Base-by-base conservation (phyloP, 2,797 vertebrate genomes). In the Anniella stebbinsi region DNA sequence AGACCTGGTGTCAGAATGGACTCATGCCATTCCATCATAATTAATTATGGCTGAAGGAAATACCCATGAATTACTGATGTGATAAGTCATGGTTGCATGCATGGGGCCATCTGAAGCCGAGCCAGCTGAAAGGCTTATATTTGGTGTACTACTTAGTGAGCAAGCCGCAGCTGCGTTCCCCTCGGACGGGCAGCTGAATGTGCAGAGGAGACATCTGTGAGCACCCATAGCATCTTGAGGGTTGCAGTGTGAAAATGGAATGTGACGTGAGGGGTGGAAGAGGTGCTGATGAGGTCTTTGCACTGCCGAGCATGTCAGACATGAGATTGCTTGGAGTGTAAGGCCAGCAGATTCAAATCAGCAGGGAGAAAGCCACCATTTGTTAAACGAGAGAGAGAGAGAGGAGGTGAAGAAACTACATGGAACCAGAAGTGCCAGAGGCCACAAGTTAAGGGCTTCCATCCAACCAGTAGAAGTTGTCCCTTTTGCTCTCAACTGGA, bases 241-340 rank as follows among this genome's bases (percentile, higher is more conserved):
- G 33, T 7, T 36, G 28, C 60, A 48, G 63, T 0, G 0, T 21
- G 80, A 92, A 93, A 92, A 86, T 0, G 0, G 54, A 80, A 89
- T 1, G 4, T 41, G 36, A 90, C 48, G 85, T 3, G 90, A 45
- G 48, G 10, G 87, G 84, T 45, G 70, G 28, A 82, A 87, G 41
- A 0, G 2, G 10, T 33, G 54, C 70, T 91, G 54, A 84, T 67
- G 70, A 2, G 0, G 0, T 72, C 54, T 12, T 73, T 78, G 69
- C 9, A 2, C 3, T 57, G 28, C 21, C 80, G 78, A 51, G 15
- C 3, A 0, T 13, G 76, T 41, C 48, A 81, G 18, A 81, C 0
- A 0, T 8, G 15, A 84, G 63, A 73, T 41, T 75, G 8, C 23
- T 1, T 33, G 0, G 45, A 67, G 54, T 2, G 70, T 41, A 21